phyloP scores from a whole-genome alignment of 2,888 invertebrate genomes.

The Mythimna pallens region DNA sequence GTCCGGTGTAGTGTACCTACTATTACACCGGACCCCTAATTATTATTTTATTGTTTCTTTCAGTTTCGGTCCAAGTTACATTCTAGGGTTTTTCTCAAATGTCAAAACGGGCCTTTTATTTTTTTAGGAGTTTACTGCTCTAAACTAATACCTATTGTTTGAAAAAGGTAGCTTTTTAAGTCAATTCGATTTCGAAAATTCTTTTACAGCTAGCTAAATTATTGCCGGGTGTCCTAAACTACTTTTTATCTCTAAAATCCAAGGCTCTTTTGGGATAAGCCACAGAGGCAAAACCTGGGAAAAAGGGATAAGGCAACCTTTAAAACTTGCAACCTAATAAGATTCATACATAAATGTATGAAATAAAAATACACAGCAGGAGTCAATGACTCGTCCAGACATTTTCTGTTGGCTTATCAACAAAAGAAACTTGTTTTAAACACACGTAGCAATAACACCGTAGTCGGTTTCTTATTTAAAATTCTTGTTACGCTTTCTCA shows the following conservation, averaged over 20 bases:
- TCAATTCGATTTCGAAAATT: background rate
- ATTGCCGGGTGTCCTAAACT: background rate
- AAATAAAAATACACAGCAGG: conserved; percentile 66
- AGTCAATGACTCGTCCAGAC: conserved; percentile 82
- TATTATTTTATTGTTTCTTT: no score
- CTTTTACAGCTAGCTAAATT: background rate
- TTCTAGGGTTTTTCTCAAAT: no score
- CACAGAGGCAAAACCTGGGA: background rate
- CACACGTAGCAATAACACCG: conserved; percentile 77
- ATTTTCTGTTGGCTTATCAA: conserved; percentile 83
- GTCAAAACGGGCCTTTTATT: no score
- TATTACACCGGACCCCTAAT: no score
- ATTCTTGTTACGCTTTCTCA: conserved; percentile 85
- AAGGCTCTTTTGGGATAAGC: background rate
- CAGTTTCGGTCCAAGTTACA: no score
- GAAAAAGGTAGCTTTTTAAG: no score
- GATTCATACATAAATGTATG: conserved; percentile 57
- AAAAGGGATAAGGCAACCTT: conserved; percentile 1
- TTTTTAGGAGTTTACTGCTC: background rate
- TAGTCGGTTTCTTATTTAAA: conserved; percentile 79
- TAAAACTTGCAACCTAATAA: conserved; percentile 26
- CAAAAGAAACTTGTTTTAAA: conserved; percentile 86
- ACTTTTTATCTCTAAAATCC: background rate
- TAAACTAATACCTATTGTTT: background rate
- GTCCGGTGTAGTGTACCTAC: no score